Conservation (phyloP, 2,113 vertebrate genomes). For the Leucosticte australis region DNA sequence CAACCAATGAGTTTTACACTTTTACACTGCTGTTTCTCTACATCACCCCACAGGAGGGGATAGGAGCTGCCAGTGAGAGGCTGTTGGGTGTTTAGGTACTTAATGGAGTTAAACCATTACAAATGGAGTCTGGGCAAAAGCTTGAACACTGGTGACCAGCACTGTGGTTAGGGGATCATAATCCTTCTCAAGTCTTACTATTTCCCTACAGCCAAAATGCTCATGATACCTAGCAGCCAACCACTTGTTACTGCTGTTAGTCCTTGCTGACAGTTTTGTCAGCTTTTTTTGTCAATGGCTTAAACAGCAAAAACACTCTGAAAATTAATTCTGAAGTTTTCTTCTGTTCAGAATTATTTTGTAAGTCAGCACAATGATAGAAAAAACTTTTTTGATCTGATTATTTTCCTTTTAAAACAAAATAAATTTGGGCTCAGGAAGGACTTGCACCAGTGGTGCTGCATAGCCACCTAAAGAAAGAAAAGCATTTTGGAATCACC, state of each 20-base stretch:
- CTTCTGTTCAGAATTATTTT: background rate
- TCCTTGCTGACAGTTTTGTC: background rate
- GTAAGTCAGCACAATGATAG: background rate
- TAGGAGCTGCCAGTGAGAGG: accelerated
- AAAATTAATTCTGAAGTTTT: background rate
- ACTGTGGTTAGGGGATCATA: background rate
- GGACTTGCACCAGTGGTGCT: background rate
- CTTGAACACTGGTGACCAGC: background rate
- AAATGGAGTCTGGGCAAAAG: background rate
- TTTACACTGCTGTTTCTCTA: background rate
- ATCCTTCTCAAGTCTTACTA: background rate
- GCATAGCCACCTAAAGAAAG: background rate
- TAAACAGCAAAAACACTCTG: background rate
- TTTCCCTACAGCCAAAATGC: background rate
- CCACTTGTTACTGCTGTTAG: background rate
- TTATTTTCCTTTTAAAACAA: background rate
- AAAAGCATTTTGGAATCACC: background rate
- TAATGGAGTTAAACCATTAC: background rate
- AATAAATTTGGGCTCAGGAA: background rate
- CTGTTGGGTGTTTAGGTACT: background rate
- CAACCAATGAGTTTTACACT: background rate
- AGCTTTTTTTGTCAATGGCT: background rate
- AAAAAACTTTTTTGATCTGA: background rate
- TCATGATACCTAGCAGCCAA: background rate
- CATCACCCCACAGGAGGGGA: too few species aligned